Evolutionary conservation across 2,888 invertebrate species (phyloP).

Genomic region (Schrankia costaestrigalis): DNA sequence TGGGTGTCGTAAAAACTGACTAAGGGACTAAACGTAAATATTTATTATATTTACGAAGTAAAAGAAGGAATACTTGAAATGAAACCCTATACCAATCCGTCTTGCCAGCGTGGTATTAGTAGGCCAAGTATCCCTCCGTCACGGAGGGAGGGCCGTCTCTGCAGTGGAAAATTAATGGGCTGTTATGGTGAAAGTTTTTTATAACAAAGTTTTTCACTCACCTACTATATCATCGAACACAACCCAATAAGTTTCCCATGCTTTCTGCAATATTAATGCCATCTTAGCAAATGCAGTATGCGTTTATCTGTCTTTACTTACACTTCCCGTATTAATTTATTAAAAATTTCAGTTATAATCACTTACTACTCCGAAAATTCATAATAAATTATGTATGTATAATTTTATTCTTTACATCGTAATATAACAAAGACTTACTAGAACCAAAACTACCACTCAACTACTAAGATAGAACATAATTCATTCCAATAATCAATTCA

Average conservation of each 20-base stretch:
- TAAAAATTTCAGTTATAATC: background rate
- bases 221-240: conserved; percentile 62
- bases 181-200: background rate
- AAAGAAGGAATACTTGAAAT: too few species aligned
- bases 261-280: conserved; percentile 53
- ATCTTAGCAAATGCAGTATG: too few species aligned
- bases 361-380: background rate
- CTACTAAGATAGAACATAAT: conserved; percentile 9
- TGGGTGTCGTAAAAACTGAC: too few species aligned
- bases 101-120: too few species aligned
- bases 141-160: background rate
- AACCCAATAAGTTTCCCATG: conserved; percentile 47
- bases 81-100: too few species aligned
- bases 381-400: conserved; percentile 2
- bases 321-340: background rate
- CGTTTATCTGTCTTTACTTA: background rate
- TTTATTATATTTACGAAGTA: too few species aligned
- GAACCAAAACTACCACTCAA: conserved; percentile 4
- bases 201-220: conserved; percentile 31
- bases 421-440: background rate
- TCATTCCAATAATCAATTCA: conserved; percentile 9
- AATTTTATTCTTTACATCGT: conserved; percentile 1
- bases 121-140: too few species aligned
- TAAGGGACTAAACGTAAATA: too few species aligned
- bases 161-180: background rate